Conservation (phyloP, 2,888 invertebrate genomes). For the Drosophila parthenogenetica region DNA sequence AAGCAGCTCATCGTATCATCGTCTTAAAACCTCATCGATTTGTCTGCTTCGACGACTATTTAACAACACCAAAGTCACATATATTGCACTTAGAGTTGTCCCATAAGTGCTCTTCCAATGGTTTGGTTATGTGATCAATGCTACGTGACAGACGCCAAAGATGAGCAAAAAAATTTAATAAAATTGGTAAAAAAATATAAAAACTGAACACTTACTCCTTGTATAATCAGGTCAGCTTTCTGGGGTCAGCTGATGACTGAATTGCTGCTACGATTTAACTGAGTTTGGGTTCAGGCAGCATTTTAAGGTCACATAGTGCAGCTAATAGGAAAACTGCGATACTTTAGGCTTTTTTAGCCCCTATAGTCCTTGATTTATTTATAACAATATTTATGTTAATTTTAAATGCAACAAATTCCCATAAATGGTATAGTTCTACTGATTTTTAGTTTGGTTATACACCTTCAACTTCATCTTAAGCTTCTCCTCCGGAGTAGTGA, state of each 20-base stretch:
- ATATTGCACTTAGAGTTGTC: slow-evolving; percentile 45
- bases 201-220: background rate
- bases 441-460: slow-evolving; percentile 7
- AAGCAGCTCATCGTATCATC: slow-evolving; percentile 11
- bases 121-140: slow-evolving; percentile 45
- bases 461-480: slow-evolving; percentile 25
- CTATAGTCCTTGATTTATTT: background rate
- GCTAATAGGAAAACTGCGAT: no score
- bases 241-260: background rate
- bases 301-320: background rate
- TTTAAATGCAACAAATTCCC: no score
- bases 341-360: no score
- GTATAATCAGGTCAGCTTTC: slow-evolving; percentile 6
- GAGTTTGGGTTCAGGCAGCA: background rate
- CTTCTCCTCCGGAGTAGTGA: slow-evolving; percentile 56
- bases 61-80: slow-evolving; percentile 40
- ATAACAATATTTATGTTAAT: background rate
- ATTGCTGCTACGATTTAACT: background rate
- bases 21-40: background rate
- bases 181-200: no score
- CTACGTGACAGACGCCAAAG: slow-evolving; percentile 9
- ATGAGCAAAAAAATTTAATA: background rate
- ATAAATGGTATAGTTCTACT: background rate
- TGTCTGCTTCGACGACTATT: slow-evolving; percentile 3
- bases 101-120: slow-evolving; percentile 44